Base-by-base conservation (phyloP, 2,888 invertebrate genomes). In the Biston stratarius region DNA sequence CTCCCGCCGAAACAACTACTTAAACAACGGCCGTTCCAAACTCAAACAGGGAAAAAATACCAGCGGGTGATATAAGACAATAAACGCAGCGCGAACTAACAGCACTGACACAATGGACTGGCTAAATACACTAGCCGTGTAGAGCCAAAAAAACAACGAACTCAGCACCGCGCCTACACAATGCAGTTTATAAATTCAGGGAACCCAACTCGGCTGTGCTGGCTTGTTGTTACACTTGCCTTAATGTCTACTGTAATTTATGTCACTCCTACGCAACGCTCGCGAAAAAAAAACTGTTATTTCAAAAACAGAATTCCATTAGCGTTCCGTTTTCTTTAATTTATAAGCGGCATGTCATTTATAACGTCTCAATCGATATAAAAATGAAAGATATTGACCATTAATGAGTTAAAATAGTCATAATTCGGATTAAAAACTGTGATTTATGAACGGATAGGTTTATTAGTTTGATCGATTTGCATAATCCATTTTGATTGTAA, bases 231-330 rank as follows among this genome's bases (percentile, higher is more conserved):
- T 75, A 74, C 78, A 80, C 74, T 77, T 67, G 77, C 76, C 76
- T 78, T 78, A 72, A 79, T 81, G 70, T 64, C 74, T 55, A 55
- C 59, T 57, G 73, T 85, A 79, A 88, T 87, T 87, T 86, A 88
- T 87, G 83, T 81, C 78, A 80, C 79, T 77, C 83, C 82, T 77
- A 83, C 86, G 84, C 86, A 81, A 82, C 75, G 61, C 62, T 64
- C 48, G 72, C 75, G n/a, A 75, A 79, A 81, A 79, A 82, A 79
- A 81, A 76, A 77, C 75, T 80, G 74, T 77, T 76, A 81, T 81
- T 79, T 80, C 77, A 74, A 78, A 80, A 77, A 79, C 74, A 74
- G 70, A 76, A 77, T 76, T 77, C 74, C 79, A 75, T 77, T 74
- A 76, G 64, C 66, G 68, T 65, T 65, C 72, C 70, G 70, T 79